Conservation (phyloP, 2,113 vertebrate species). For the Chionodraco myersi region DNA sequence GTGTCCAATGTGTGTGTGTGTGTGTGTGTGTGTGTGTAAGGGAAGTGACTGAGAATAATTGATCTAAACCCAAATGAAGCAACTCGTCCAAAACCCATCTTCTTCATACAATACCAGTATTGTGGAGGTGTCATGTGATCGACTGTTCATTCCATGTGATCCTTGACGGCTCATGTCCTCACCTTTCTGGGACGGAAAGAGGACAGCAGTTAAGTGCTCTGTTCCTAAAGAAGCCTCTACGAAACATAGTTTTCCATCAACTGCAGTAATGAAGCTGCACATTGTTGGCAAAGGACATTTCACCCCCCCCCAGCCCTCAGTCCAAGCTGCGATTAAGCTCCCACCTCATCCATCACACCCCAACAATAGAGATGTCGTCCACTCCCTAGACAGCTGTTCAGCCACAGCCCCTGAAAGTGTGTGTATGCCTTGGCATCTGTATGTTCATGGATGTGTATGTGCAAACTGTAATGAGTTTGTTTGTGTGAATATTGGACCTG, state of each 20-base stretch:
- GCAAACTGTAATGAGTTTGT: conserved; percentile 6
- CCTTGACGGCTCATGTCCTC: conserved; percentile 49
- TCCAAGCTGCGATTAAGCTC: conserved; percentile 26
- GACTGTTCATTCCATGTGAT: conserved; percentile 45
- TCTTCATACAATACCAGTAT: conserved; percentile 1
- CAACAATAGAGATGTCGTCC: conserved; percentile 70
- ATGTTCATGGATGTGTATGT: conserved; percentile 20
- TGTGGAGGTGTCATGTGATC: conserved; percentile 45
- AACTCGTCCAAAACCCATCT: conserved; percentile 25
- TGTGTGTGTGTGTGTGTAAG: conserved; percentile 14
- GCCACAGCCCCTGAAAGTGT: conserved; percentile 17
- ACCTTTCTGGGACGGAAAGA: conserved; percentile 37
- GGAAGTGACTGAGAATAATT: not conserved
- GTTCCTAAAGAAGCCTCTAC: not conserved
- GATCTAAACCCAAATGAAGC: conserved; percentile 29
- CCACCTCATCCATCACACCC: conserved; percentile 71
- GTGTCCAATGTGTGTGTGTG: too few relatives aligned
- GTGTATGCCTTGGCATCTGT: conserved; percentile 8
- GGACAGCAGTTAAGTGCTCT: not conserved
- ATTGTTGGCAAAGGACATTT: conserved; percentile 27
- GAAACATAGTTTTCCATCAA: conserved; percentile 34
- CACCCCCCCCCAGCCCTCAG: conserved; percentile 22
- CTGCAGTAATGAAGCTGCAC: conserved; percentile 47
- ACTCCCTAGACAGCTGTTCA: conserved; percentile 70
- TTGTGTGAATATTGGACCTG: conserved; percentile 15